Conservation (phyloP, 2,888 invertebrate genomes). For the Tanypteryx hageni region DNA sequence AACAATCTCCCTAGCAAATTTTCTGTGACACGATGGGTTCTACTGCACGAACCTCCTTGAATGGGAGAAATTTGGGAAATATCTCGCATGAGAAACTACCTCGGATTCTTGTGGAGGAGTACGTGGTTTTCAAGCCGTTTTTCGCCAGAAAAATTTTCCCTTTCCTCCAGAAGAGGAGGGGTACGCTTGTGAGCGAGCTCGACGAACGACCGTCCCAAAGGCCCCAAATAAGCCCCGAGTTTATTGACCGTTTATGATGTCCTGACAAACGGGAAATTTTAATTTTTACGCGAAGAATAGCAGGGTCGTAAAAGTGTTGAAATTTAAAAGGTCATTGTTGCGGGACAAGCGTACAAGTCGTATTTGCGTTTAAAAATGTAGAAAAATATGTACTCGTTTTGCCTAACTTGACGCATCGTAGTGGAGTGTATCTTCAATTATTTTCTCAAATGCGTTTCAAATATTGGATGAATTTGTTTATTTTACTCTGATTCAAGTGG, state of each 20-base stretch:
- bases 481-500: too few species aligned
- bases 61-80: not conserved
- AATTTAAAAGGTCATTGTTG: not conserved
- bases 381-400: slow-evolving; percentile 12
- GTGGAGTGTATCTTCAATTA: not conserved
- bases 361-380: not conserved
- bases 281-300: not conserved
- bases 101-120: not conserved
- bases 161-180: not conserved
- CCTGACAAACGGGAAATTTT: not conserved
- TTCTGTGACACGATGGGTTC: not conserved
- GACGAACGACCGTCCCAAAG: not conserved
- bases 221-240: not conserved
- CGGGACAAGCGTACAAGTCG: not conserved
- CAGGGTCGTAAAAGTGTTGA: not conserved
- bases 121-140: too few species aligned
- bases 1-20: not conserved
- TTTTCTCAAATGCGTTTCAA: too few species aligned
- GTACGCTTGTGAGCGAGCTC: not conserved
- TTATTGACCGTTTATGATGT: not conserved
- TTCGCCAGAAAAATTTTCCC: too few species aligned
- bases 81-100: slow-evolving; percentile 1
- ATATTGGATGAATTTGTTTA: too few species aligned
- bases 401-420: not conserved
- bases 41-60: not conserved